Evolutionary conservation across 1,140 invertebrate genomes (phyloP).

Genomic region (Andricus grossulariae): DNA sequence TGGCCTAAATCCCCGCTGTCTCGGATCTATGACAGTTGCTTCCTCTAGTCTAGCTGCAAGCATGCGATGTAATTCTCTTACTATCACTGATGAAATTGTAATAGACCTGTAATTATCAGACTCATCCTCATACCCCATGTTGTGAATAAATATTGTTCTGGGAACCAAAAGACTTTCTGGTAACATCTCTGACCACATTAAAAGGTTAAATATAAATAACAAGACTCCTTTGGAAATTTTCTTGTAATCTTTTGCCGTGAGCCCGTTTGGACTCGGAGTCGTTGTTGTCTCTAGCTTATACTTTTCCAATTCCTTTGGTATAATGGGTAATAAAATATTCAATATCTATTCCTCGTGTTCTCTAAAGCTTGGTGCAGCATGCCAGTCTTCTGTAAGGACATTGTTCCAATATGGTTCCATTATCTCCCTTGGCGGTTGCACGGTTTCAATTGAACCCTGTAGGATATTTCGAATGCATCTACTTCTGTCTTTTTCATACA

Average conservation of each 20-base stretch:
- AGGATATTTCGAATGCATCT: background rate
- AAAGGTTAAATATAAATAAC: constrained; percentile 34
- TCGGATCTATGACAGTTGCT: constrained; percentile 19
- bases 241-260: background rate
- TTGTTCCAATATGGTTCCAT: constrained; percentile 34
- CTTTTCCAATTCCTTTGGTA: background rate
- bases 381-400: background rate
- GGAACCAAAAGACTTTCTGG: constrained; percentile 32
- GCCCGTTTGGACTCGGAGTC: constrained; percentile 38
- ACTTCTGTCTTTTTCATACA: too few species aligned
- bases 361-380: background rate
- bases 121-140: constrained; percentile 48
- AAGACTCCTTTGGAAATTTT: background rate
- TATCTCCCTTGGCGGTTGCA: background rate
- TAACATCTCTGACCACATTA: constrained; percentile 20
- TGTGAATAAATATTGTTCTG: constrained; percentile 52
- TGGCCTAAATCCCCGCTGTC: constrained; percentile 46
- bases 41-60: constrained; percentile 54
- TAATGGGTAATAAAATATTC: background rate
- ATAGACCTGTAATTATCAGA: constrained; percentile 67
- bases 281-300: background rate
- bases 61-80: constrained; percentile 61
- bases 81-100: constrained; percentile 62
- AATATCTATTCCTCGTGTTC: background rate
- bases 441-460: background rate